Percentiles rank a stretch among this genome's conserved stretches.
Evolutionary conservation across 1,140 invertebrate genomes (phyloP).

Genomic region (Drosophila malerkotliana): DNA sequence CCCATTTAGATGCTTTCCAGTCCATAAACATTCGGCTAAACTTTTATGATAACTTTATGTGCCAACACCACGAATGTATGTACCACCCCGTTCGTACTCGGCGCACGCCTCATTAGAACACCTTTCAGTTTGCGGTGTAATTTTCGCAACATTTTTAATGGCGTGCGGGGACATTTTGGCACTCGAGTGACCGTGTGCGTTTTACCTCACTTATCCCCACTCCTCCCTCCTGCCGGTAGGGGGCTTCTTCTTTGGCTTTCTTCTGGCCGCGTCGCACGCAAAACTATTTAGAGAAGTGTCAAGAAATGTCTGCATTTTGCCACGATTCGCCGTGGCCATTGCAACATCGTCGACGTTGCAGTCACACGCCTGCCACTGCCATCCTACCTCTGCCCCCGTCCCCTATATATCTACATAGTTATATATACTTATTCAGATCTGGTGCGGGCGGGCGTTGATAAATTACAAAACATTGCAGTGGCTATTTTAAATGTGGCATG

Average conservation of each 20-base stretch:
- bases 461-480: conserved; percentile 74
- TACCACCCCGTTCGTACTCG: conserved; percentile 32
- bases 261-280: conserved; percentile 65
- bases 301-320: conserved; percentile 80
- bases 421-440: conserved; percentile 7
- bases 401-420: conserved; percentile 3
- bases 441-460: conserved; percentile 72
- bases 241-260: conserved; percentile 7
- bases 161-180: conserved; percentile 80
- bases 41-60: conserved; percentile 36
- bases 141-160: conserved; percentile 82
- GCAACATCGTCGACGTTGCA: conserved; percentile 62
- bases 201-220: conserved; percentile 1
- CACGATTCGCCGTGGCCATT: conserved; percentile 50
- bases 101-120: conserved; percentile 81
- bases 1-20: conserved; percentile 36
- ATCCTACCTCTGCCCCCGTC: not conserved
- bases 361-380: conserved; percentile 62
- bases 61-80: not conserved
- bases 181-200: conserved; percentile 79
- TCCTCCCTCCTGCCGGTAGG: not conserved
- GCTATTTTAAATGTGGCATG: conserved; percentile 80
- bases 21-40: conserved; percentile 33
- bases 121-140: conserved; percentile 80
- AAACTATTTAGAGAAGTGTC: conserved; percentile 83